Percentiles rank a stretch among this genome's conserved stretches.
Evolutionary conservation across 1,140 invertebrate genomes (phyloP).

Genomic region (Drosophila baimaii): DNA sequence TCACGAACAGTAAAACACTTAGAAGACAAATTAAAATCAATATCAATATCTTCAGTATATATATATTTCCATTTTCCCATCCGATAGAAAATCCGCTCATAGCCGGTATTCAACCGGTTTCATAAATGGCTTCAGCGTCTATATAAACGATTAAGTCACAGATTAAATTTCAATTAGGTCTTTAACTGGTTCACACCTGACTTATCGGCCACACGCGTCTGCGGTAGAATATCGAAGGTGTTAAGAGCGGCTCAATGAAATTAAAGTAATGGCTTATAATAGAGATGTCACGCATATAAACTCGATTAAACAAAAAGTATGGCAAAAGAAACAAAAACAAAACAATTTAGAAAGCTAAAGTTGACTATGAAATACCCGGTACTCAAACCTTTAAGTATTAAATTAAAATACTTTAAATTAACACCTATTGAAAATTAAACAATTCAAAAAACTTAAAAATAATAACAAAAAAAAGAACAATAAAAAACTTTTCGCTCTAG

Average conservation of each 20-base stretch:
- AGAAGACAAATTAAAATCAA: too few species aligned
- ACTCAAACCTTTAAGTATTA: too few species aligned
- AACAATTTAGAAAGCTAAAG: too few species aligned
- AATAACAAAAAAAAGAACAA: too few species aligned
- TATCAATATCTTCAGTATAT: not conserved
- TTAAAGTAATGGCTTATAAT: not conserved
- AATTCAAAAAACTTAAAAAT: too few species aligned
- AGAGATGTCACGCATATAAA: not conserved
- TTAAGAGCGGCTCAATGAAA: not conserved
- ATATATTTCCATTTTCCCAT: not conserved
- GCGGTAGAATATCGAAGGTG: not conserved
- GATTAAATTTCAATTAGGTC: conserved; percentile 35
- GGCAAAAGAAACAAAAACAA: not conserved
- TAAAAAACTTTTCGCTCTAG: too few species aligned
- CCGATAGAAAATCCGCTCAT: not conserved
- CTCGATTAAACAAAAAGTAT: not conserved
- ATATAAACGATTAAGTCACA: conserved; percentile 10
- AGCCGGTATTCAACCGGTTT: conserved; percentile 7
- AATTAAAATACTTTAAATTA: too few species aligned
- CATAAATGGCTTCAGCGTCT: not conserved
- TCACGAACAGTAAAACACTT: too few species aligned
- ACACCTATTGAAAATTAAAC: too few species aligned
- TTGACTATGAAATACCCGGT: too few species aligned
- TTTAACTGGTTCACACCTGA: conserved; percentile 26
- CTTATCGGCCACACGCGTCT: conserved; percentile 18